Percentiles rank a stretch among this genome's conserved stretches.
These are phyloP conservation scores for Macrotus californicus DNA, from an alignment of 2,113 vertebrate species.

Conservation along the genomic window DNA sequence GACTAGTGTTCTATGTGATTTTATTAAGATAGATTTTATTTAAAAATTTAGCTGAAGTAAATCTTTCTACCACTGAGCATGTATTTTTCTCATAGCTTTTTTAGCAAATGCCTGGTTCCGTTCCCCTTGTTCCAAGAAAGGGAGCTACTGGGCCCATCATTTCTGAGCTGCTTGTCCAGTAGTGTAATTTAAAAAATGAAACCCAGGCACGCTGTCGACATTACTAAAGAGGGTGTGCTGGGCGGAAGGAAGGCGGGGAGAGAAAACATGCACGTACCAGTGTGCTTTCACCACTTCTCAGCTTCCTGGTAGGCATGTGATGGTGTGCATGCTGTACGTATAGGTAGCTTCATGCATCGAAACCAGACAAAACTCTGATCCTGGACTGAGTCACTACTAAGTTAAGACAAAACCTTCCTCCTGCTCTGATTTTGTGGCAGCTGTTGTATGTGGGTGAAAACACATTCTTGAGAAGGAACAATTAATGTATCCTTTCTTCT, in stretches of 20 bases:
- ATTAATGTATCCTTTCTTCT: constrained; percentile 69
- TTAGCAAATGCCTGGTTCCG: constrained; percentile 7
- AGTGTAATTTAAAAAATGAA: constrained; percentile 5
- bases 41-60: neutral
- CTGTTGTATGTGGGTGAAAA: constrained; percentile 55
- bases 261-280: neutral
- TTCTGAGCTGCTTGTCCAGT: neutral
- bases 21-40: constrained; percentile 8
- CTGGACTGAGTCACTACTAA: neutral
- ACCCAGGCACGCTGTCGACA: neutral
- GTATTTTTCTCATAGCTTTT: constrained; percentile 21
- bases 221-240: neutral
- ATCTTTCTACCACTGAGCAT: neutral
- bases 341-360: constrained; percentile 8
- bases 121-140: constrained; percentile 13
- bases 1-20: neutral
- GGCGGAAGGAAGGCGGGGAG: neutral
- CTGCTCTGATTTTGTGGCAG: constrained; percentile 49
- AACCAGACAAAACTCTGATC: neutral
- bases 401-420: constrained; percentile 47
- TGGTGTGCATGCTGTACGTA: neutral
- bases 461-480: constrained; percentile 55
- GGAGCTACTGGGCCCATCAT: neutral
- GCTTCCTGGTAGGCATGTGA: neutral
- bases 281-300: neutral